Evolutionary conservation across 2,888 invertebrate genomes (phyloP).

Genomic region (Elgonia sp.): DNA sequence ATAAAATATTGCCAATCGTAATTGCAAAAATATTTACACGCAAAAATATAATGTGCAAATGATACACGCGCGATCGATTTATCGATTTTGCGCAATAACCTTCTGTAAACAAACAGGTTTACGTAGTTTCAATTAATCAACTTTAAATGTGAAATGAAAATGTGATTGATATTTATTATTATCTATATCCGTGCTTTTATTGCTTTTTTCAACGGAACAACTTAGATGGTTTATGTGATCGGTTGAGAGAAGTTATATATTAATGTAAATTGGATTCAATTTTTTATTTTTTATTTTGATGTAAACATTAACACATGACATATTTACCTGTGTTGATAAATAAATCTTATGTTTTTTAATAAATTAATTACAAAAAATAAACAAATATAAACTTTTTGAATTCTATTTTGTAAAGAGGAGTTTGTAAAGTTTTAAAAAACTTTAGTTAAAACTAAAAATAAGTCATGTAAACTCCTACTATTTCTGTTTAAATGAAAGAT

Average conservation of each 20-base stretch:
- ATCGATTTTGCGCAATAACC: constrained; percentile 59
- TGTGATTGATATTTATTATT: constrained; percentile 56
- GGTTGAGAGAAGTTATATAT: neutral
- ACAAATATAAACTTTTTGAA: too few species aligned
- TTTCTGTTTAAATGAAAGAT: too few species aligned
- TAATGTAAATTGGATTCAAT: too few species aligned
- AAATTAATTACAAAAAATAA: too few species aligned
- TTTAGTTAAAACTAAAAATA: too few species aligned
- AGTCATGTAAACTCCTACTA: too few species aligned
- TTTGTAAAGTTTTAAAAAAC: too few species aligned
- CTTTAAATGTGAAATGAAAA: constrained; percentile 42
- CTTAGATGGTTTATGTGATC: constrained; percentile 32
- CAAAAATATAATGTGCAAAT: constrained; percentile 25
- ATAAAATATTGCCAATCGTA: constrained; percentile 18
- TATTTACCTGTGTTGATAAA: too few species aligned
- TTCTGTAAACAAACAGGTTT: constrained; percentile 60
- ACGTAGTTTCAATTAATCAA: constrained; percentile 50
- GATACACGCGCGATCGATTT: constrained; percentile 52
- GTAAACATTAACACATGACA: too few species aligned
- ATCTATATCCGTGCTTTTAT: constrained; percentile 53
- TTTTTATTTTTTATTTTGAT: too few species aligned
- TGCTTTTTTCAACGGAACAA: constrained; percentile 39
- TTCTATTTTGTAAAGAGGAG: too few species aligned
- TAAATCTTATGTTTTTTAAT: too few species aligned
- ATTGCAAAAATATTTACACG: constrained; percentile 33